Percentiles rank a stretch among this genome's conserved stretches.
These are phyloP conservation scores for Leucosticte australis DNA, from an alignment of 2,113 vertebrate species.

Conservation along the genomic window DNA sequence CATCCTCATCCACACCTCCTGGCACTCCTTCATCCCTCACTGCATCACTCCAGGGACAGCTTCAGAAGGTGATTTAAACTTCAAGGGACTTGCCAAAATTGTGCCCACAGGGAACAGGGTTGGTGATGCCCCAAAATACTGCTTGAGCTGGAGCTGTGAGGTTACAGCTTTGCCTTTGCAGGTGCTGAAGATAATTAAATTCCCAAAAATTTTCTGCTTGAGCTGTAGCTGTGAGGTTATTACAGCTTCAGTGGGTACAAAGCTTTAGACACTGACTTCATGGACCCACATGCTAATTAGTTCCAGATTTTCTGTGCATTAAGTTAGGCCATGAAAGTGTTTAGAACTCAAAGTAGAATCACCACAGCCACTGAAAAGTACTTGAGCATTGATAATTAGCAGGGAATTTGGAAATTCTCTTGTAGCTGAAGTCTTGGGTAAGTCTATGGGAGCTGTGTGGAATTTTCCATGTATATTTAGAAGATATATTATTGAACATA, in stretches of 20 bases:
- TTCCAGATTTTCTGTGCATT: not conserved
- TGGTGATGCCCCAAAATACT: not conserved
- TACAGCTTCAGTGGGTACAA: not conserved
- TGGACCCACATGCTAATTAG: not conserved
- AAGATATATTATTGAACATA: not conserved
- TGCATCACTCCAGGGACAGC: not conserved
- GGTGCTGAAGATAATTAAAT: too few species aligned
- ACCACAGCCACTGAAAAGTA: not conserved
- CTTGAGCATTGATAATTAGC: not conserved
- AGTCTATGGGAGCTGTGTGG: not conserved
- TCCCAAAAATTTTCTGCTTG: not conserved
- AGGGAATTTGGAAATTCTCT: not conserved
- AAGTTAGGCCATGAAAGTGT: not conserved
- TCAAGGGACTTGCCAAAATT: not conserved
- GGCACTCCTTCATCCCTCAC: not conserved
- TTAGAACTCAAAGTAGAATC: not conserved
- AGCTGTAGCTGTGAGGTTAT: not conserved
- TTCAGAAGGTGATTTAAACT: not conserved
- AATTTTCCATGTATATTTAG: fast-evolving
- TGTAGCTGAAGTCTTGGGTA: not conserved
- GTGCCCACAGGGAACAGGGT: not conserved
- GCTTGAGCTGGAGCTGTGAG: not conserved
- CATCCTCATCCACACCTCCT: not conserved
- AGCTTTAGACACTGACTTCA: not conserved
- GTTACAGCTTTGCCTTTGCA: not conserved